These are phyloP conservation scores for Pocillopora meandrina DNA, from an alignment of 92 coral and sea anemone species.

Conservation along the genomic window DNA sequence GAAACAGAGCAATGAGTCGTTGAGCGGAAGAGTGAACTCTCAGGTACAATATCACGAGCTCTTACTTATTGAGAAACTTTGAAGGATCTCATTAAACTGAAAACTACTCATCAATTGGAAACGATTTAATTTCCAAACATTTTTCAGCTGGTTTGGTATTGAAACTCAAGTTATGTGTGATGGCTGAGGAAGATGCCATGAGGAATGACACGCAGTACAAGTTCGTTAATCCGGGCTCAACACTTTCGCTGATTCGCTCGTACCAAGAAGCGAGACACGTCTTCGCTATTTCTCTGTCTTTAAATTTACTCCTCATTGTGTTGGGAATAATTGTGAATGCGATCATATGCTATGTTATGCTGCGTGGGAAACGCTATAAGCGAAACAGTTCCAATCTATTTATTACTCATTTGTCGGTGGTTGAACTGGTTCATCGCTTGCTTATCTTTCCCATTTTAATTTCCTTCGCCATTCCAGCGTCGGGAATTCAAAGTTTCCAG, in stretches of 20 bases:
- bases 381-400: slow-evolving; percentile 33
- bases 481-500: not conserved
- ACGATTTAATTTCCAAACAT: no score
- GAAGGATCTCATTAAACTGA: no score
- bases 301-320: slow-evolving; percentile 5
- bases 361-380: slow-evolving; percentile 13
- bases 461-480: slow-evolving; percentile 2
- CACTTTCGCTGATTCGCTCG: slow-evolving; percentile 6
- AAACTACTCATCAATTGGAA: no score
- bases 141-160: no score
- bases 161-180: no score
- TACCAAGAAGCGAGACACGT: slow-evolving; percentile 9
- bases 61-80: no score
- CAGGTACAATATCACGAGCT: no score
- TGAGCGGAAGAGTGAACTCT: no score
- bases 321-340: slow-evolving; percentile 19
- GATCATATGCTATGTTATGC: slow-evolving; percentile 4
- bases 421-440: slow-evolving; percentile 22
- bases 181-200: no score
- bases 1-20: no score
- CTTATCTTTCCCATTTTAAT: slow-evolving; percentile 18
- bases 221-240: no score
- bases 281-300: not conserved
- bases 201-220: no score
- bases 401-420: slow-evolving; percentile 16